Evolutionary conservation across 2,797 vertebrate species (phyloP).

Genomic region (Coreius guichenoti): DNA sequence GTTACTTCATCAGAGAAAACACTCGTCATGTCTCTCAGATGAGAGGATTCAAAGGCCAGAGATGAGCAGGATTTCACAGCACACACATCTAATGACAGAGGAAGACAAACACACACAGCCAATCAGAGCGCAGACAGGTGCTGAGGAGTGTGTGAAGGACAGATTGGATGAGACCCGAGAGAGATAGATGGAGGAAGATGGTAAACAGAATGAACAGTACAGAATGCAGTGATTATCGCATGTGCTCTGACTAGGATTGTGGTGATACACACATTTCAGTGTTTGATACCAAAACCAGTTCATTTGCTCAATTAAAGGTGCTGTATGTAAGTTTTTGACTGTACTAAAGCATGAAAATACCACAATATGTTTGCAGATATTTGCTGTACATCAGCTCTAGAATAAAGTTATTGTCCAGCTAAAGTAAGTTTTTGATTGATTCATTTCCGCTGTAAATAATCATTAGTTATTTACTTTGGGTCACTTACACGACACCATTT

Average conservation of each 20-base stretch:
- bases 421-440: no score
- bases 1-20: conserved; percentile 20
- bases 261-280: no score
- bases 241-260: not conserved
- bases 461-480: no score
- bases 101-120: not conserved
- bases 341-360: no score
- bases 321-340: no score
- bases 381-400: no score
- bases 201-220: not conserved
- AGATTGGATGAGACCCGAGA: not conserved
- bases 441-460: no score
- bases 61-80: conserved; percentile 22
- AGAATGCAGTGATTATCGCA: not conserved
- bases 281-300: not conserved
- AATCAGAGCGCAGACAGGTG: not conserved
- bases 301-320: not conserved
- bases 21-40: not conserved
- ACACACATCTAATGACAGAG: conserved; percentile 11
- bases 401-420: no score
- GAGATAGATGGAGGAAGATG: not conserved
- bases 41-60: conserved; percentile 24
- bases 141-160: conserved; percentile 3
- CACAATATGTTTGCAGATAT: no score
- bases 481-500: no score